A percentile compares a stretch with the other conserved stretches of the same genome.
These are phyloP conservation scores for Tricholaema leucomelas DNA, from an alignment of 2,113 vertebrate species.

Conservation along the genomic window DNA sequence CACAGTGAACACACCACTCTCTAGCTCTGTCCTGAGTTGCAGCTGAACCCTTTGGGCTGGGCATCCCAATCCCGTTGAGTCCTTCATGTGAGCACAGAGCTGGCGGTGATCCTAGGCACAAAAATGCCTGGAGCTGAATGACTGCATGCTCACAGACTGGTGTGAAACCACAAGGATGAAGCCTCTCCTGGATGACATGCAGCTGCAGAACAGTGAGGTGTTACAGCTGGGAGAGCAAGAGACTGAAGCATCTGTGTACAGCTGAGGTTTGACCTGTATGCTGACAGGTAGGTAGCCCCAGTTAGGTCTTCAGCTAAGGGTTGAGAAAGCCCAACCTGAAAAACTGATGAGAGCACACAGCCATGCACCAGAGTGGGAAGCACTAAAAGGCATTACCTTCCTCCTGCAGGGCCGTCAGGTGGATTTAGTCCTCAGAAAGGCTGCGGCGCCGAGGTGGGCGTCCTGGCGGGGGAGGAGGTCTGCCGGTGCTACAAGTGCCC, in stretches of 20 bases:
- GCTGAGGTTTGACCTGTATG: fast-evolving
- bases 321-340: background rate
- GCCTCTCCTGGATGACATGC: fast-evolving
- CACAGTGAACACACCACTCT: background rate
- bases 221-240: background rate
- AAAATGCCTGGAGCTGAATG: fast-evolving
- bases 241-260: fast-evolving
- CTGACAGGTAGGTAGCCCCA: too few species aligned
- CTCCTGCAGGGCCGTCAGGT: background rate
- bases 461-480: background rate
- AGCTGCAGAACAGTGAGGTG: background rate
- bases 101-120: fast-evolving
- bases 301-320: background rate
- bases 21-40: background rate
- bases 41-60: background rate
- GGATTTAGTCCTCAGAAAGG: background rate
- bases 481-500: fast-evolving
- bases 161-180: background rate
- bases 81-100: background rate
- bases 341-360: background rate
- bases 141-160: fast-evolving
- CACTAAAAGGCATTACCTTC: slow-evolving; percentile 6
- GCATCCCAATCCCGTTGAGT: fast-evolving
- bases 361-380: fast-evolving
- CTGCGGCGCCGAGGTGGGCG: fast-evolving